phyloP scores from a whole-genome alignment of 2,888 invertebrate genomes.

The Sphaerophoria rueppellii region DNA sequence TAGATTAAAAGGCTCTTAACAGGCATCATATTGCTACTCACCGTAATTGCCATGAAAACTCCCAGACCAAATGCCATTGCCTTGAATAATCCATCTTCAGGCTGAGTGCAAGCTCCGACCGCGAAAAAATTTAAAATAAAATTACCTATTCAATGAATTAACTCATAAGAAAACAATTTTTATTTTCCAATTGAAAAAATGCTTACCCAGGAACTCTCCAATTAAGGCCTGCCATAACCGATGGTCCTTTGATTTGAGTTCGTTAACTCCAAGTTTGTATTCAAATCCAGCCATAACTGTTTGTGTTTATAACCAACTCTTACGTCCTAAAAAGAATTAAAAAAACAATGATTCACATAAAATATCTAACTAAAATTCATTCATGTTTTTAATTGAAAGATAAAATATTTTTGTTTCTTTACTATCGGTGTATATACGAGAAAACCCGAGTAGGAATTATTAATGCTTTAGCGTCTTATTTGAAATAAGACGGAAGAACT shows the following conservation, averaged over 20 bases:
- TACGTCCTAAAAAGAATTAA: slow-evolving; percentile 1
- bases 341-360: background rate
- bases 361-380: background rate
- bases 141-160: slow-evolving; percentile 83
- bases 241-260: slow-evolving; percentile 86
- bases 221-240: slow-evolving; percentile 90
- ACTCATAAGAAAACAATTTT: background rate
- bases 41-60: slow-evolving; percentile 92
- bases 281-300: slow-evolving; percentile 83
- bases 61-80: slow-evolving; percentile 92
- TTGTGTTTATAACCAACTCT: background rate
- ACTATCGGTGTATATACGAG: too few species aligned
- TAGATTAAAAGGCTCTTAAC: too few species aligned
- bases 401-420: background rate
- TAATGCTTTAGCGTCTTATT: background rate
- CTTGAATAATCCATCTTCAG: slow-evolving; percentile 85
- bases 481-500: background rate
- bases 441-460: too few species aligned
- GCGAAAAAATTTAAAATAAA: slow-evolving; percentile 94
- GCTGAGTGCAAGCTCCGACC: slow-evolving; percentile 89
- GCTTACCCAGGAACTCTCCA: slow-evolving; percentile 91
- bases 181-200: background rate
- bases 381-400: slow-evolving; percentile 3
- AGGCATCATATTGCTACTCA: slow-evolving; percentile 79
- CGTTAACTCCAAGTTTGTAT: slow-evolving; percentile 87